Evolutionary conservation across 2,888 invertebrate species (phyloP), one percentile per base, ranked within the genome.

Genomic region (Oxyteleia sp.): DNA sequence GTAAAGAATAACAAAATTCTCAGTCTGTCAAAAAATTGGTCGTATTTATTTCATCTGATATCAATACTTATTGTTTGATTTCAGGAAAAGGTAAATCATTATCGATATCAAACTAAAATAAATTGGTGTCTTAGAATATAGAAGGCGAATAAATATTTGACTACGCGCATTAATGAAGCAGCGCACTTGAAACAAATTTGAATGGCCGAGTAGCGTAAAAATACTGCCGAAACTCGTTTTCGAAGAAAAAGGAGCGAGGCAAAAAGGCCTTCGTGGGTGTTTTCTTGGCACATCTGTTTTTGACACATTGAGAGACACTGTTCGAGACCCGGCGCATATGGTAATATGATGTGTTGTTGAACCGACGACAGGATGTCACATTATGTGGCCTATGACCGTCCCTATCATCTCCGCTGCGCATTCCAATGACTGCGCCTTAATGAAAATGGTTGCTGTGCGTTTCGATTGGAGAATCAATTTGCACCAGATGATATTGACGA

Each of bases 281-380:
- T 59, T 68, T 43, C 57, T 57, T 29, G 23, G 64, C 71, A 59
- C 79, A 71, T 71, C 57, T 71, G 71, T 13, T 80, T 63, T 64
- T 55, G 71, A 71, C 80, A 66, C 53, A 53, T 68, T 79, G 85
- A 84, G 84, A 84, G 81, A 55, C 82, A 71, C 82, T 80, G 84
- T 64, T 78, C 35, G 59, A 68, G 59, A 63, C 18, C 32, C 49
- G 55, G 32, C 41, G 82, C 87, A 86, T 87, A 90, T 88, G 89
- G 87, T 89, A 88, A 90, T 89, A 86, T 86, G 87, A 82, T 82
- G 83, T 88, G 86, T 86, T 87, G 89, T 88, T 90, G 89, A 90
- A 87, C 89, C 87, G 90, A 88, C 88, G 88, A 89, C 92, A 91
- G 92, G 92, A 92, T 92, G 92, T 92, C 90, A 89, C 89, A 90